These are phyloP conservation scores for Premnoplex brunnescens DNA, from an alignment of 2,797 vertebrate species.

Conservation along the genomic window DNA sequence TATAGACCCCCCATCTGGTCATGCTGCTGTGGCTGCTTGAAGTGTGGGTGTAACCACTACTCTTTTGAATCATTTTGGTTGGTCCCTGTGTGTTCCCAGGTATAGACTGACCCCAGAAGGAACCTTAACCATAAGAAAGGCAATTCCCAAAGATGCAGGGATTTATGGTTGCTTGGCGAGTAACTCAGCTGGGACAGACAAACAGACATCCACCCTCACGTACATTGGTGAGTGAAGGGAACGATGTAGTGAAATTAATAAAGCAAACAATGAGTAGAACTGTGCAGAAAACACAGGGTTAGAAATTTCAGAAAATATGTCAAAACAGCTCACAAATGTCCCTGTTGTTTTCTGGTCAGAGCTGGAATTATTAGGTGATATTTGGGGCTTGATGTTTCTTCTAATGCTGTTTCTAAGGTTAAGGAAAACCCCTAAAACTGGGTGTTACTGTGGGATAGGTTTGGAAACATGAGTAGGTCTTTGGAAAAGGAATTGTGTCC, in stretches of 20 bases:
- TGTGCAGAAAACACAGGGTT: neutral
- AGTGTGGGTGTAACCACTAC: neutral
- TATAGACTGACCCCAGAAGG: constrained; percentile 87
- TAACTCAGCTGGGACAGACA: constrained; percentile 89
- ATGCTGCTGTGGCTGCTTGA: neutral
- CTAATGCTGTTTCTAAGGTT: neutral
- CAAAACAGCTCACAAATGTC: neutral
- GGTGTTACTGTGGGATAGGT: neutral
- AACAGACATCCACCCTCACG: constrained; percentile 80
- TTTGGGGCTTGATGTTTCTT: neutral
- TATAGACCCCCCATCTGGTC: neutral
- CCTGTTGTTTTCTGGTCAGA: neutral
- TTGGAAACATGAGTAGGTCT: neutral
- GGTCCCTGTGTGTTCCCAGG: constrained; percentile 67
- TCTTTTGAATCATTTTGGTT: neutral
- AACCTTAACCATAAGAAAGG: constrained; percentile 84
- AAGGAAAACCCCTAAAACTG: rapidly evolving
- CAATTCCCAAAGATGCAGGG: constrained; percentile 85
- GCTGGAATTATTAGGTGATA: neutral
- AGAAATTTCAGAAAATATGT: neutral
- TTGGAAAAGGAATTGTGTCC: neutral
- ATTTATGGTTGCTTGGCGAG: constrained; percentile 92
- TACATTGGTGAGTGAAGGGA: constrained; percentile 83
- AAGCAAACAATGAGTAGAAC: neutral
- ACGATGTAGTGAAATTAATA: neutral